Evolutionary conservation across 2,797 vertebrate genomes (phyloP), one percentile per base, ranked within the genome.

Genomic region (Streptopelia turtur): DNA sequence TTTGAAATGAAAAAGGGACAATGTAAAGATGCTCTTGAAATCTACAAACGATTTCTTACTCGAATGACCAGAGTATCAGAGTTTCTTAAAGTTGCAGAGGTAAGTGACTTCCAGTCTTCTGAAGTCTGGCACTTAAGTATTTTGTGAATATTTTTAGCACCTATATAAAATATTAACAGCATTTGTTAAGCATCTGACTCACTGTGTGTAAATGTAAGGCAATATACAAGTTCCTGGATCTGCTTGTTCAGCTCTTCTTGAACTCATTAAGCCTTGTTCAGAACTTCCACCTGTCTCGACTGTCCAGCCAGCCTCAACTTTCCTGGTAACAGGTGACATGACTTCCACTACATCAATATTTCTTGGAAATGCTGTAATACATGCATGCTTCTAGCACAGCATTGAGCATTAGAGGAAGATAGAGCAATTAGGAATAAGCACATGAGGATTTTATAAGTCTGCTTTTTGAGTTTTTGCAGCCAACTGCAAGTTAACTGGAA

Each of bases 1-100:
- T 99, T 99, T 98, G 99, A 99, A 98, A 99, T 99, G 99, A 99
- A 99, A 98, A 99, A 99, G 96, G 98, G 99, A 84, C 99, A 99
- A 81, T 99, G 99, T 98, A 99, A 99, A 98, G 99, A 99, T 35
- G 99, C 99, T 35, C 98, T 99, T 96, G 99, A 99, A 98, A 99
- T 99, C 97, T 99, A 99, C 98, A 99, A 99, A 97, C 98, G 98
- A 85, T 99, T 99, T 98, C 98, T 99, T 90, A 99, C 99, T 64
- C 98, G 99, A 96, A 99, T 99, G 99, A 99, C 99, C 35, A 98
- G 99, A 75, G 99, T 99, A 72, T 99, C 99, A n/a, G 99, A 99
- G 96, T 99, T 99, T 97, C 99, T 99, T 97, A 99, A 99, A 98
- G 99, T 99, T 60, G 99, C 99, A 2, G 99, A 99, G 99, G 99